These are phyloP conservation scores for Drosophila lowei DNA, from an alignment of 1,140 invertebrate species.

Conservation along the genomic window DNA sequence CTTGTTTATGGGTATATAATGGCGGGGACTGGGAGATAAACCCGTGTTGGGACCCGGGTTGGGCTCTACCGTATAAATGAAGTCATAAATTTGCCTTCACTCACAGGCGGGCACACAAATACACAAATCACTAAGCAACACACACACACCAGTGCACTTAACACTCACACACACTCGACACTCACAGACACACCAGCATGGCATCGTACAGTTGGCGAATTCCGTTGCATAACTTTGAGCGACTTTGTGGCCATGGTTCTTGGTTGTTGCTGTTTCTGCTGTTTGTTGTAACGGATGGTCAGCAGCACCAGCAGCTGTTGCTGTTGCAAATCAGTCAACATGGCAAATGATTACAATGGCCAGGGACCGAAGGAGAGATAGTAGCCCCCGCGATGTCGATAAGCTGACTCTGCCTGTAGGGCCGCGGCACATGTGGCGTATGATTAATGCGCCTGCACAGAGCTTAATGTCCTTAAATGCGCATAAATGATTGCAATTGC, in stretches of 20 bases:
- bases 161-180: background rate
- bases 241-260: constrained; percentile 41
- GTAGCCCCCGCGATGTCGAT: constrained; percentile 27
- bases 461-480: constrained; percentile 62
- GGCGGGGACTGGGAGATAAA: background rate
- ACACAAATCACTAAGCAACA: constrained; percentile 26
- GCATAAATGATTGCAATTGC: constrained; percentile 56
- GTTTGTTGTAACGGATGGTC: constrained; percentile 16
- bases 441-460: constrained; percentile 61
- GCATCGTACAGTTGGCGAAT: constrained; percentile 10
- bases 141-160: background rate
- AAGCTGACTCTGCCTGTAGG: constrained; percentile 20
- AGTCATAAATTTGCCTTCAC: constrained; percentile 44
- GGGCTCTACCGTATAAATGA: constrained; percentile 39
- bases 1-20: constrained; percentile 6
- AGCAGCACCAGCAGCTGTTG: constrained; percentile 23
- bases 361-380: background rate
- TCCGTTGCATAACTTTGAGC: constrained; percentile 55
- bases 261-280: constrained; percentile 13
- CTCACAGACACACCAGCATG: constrained; percentile 7
- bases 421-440: constrained; percentile 47
- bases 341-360: constrained; percentile 35
- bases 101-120: constrained; percentile 30
- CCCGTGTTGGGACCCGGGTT: background rate
- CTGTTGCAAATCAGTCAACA: constrained; percentile 55